Conservation (phyloP, 1,140 invertebrate species). For the Sogatella furcifera region DNA sequence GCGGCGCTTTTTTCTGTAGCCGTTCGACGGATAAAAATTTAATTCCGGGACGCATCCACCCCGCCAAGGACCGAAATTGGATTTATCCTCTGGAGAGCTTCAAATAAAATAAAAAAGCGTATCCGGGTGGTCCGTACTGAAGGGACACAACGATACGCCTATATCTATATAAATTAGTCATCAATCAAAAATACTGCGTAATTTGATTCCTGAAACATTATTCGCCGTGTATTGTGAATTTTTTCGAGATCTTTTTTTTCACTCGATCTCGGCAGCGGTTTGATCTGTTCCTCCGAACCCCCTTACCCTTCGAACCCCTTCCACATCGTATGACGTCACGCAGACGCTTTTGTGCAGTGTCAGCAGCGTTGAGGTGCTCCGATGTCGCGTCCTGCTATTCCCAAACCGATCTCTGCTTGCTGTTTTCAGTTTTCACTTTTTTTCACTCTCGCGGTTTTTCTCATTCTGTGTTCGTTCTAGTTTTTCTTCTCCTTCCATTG, state of each 20-base stretch:
- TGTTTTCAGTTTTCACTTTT: constrained; percentile 4
- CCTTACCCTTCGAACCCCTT: too few species aligned
- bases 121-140: neutral
- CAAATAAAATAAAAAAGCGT: neutral
- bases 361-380: neutral
- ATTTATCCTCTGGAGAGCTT: constrained; percentile 2
- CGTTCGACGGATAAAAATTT: constrained; percentile 11
- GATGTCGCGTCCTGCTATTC: neutral
- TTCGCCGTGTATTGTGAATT: constrained; percentile 17
- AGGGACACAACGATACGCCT: neutral
- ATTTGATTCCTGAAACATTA: constrained; percentile 19
- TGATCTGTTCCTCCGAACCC: neutral
- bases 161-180: constrained; percentile 18
- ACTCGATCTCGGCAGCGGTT: neutral
- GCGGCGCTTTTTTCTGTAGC: constrained; percentile 8
- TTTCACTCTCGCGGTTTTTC: neutral
- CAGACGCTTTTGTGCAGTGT: constrained; percentile 2
- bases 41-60: neutral
- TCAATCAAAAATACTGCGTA: constrained; percentile 19
- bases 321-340: neutral
- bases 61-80: neutral
- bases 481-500: neutral
- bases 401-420: neutral
- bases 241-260: neutral
- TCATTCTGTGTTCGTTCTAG: too few species aligned